Base-by-base conservation (phyloP, 2,888 invertebrate species). In the Ferrisia virgata region DNA sequence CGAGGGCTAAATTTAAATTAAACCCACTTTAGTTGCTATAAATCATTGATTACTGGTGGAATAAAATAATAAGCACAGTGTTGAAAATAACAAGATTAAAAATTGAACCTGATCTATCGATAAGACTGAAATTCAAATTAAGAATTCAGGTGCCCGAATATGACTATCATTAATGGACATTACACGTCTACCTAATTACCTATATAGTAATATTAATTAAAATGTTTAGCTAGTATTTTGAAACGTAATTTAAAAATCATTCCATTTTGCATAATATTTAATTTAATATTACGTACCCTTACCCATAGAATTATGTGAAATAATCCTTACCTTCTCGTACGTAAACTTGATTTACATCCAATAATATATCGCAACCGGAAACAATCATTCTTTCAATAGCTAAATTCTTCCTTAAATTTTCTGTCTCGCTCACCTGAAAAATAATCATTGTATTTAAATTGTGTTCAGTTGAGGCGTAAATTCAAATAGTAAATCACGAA, bases 371-470 rank as follows among this genome's bases (percentile, higher is more conserved):
- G 89, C 96, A 97, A 18, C 96, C 96, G 88, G 96, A 96, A 1
- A 96, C 94, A 86, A 97, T 96, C 96, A 96, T 96, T 79, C 96
- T 90, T 89, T 97, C 96, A 36, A 97, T 95, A 0, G 96, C 95
- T 86, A 97, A 89, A 88, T 97, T 97, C 89, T 96, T 96, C 31
- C 96, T 90, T 82, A 97, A 91, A 88, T 96, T 96, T 89, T 97
- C 96, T 0, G 96, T 97, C 89, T 96, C 96, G 88, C 96, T 96
- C 43, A 94, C 94, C 93, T 95, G 87, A 83, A 87, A 87, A 85
- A 84, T 36, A 85, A 64, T 0, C 79, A 43, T 9, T 6, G 3
- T 28, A 64, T 13, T 28, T 25, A 11, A 25, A 64, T n/a, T 28
- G 8, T 4, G 40, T 13, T 8, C 47, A 5, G 47, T 18, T 47